A percentile compares a stretch with the other conserved stretches of the same genome.
Conservation (phyloP, 2,113 vertebrate species). For the Pedionomus torquatus region DNA sequence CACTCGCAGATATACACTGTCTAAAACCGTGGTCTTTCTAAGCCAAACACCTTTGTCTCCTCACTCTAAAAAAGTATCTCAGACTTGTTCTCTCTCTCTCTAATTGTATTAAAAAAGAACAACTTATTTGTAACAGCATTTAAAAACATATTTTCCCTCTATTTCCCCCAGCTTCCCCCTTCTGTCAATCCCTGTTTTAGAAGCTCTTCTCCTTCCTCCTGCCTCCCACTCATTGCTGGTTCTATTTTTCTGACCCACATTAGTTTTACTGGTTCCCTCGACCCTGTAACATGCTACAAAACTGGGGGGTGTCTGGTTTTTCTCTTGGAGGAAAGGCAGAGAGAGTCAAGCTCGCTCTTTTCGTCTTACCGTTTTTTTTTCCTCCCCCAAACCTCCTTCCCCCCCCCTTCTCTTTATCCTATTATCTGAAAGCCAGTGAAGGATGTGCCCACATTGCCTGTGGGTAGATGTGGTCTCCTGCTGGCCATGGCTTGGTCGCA, state of each 20-base stretch:
- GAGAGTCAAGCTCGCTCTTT: neutral
- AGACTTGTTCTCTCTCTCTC: neutral
- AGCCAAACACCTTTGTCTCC: neutral
- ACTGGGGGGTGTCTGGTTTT: neutral
- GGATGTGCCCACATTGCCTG: neutral
- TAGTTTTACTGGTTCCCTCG: neutral
- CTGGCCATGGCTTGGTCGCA: neutral
- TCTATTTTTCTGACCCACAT: neutral
- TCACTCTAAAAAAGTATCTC: neutral
- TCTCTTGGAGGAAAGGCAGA: neutral
- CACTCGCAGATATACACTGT: neutral
- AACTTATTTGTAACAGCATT: neutral
- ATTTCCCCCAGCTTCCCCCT: neutral
- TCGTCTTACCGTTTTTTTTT: neutral
- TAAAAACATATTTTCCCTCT: neutral
- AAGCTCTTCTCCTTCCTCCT: neutral
- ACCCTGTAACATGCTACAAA: neutral
- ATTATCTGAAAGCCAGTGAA: neutral
- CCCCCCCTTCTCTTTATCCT: neutral
- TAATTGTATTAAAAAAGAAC: neutral
- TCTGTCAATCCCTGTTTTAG: neutral
- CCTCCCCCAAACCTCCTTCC: neutral
- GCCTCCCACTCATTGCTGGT: neutral
- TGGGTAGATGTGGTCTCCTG: neutral
- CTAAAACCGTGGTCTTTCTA: neutral